These are phyloP conservation scores for Pseudotriccus pelzelni DNA, from an alignment of 2,797 vertebrate species.

Conservation along the genomic window DNA sequence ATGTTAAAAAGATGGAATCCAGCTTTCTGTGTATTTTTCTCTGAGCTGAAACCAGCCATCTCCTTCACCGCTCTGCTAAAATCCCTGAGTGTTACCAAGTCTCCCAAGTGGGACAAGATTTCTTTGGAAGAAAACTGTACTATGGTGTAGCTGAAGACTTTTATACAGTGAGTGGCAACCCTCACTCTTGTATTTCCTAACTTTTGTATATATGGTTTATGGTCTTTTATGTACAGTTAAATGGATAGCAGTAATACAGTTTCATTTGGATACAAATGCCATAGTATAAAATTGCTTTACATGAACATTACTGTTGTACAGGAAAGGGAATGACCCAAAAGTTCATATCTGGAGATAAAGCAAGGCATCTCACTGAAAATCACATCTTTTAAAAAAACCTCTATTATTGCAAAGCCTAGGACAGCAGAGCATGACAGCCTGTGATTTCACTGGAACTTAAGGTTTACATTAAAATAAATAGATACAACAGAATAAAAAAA, in stretches of 20 bases:
- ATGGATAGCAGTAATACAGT: background rate
- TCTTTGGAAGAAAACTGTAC: background rate
- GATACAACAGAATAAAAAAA: background rate
- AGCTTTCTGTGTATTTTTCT: background rate
- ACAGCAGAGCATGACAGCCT: background rate
- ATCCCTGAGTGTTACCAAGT: background rate
- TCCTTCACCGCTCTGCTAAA: background rate
- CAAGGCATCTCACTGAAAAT: background rate
- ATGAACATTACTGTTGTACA: background rate
- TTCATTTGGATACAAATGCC: background rate
- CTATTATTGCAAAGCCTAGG: background rate
- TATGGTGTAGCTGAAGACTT: background rate
- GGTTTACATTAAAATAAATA: background rate
- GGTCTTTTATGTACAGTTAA: background rate
- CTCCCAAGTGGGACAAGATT: background rate
- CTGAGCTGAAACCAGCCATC: background rate
- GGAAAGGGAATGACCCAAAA: background rate
- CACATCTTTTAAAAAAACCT: background rate
- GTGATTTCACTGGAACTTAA: background rate
- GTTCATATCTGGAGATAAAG: background rate
- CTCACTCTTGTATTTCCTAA: background rate
- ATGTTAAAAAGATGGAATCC: background rate
- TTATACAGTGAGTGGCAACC: background rate
- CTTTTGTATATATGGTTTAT: background rate
- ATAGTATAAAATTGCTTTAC: background rate